A percentile compares a stretch with the other conserved stretches of the same genome.
Conservation (phyloP, 2,888 invertebrate genomes). For the Bruchidius siliquastri region DNA sequence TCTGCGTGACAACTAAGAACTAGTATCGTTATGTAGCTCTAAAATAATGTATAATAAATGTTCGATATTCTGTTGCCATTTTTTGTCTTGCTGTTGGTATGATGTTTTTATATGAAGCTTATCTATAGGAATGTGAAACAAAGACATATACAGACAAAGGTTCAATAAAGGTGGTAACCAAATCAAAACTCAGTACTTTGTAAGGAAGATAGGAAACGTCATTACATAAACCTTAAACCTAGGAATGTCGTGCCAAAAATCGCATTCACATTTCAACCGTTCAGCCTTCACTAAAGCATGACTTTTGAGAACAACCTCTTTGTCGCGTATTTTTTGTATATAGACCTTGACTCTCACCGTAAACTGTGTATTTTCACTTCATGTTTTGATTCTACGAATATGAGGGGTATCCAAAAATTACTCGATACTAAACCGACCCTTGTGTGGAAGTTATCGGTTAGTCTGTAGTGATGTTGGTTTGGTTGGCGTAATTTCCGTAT, state of each 20-base stretch:
- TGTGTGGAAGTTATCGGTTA: neutral
- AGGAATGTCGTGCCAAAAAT: neutral
- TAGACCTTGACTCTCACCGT: neutral
- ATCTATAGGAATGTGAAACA: too few species aligned
- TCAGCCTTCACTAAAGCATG: neutral
- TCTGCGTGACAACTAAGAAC: too few species aligned
- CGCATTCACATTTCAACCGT: neutral
- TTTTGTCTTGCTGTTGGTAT: too few species aligned
- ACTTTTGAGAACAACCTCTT: neutral
- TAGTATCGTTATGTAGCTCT: too few species aligned
- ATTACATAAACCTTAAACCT: neutral
- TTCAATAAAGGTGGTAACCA: neutral
- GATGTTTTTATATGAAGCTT: too few species aligned
- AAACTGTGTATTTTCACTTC: conserved; percentile 41
- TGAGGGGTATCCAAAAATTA: neutral
- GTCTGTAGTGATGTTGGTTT: neutral
- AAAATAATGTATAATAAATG: too few species aligned
- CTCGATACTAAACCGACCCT: neutral
- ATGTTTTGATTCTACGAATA: conserved; percentile 8
- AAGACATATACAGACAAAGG: too few species aligned
- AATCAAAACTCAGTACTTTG: neutral
- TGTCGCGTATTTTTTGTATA: neutral
- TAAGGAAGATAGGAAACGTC: neutral
- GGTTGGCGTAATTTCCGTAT: neutral
- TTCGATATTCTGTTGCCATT: too few species aligned